Evolutionary conservation across 2,113 vertebrate genomes (phyloP).

Genomic region (Sylvia atricapilla): DNA sequence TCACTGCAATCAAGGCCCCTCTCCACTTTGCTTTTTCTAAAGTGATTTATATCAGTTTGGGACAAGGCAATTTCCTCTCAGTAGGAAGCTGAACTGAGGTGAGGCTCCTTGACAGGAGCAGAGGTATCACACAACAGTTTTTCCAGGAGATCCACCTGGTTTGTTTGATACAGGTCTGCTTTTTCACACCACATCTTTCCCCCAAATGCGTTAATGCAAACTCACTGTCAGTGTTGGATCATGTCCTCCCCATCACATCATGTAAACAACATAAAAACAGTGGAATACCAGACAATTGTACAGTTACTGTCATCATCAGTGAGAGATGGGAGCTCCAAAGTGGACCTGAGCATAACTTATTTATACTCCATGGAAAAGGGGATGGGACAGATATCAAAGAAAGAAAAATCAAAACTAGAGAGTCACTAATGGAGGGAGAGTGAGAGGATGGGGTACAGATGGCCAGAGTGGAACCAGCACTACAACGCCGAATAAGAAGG

Average conservation of each 20-base stretch:
- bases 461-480: background rate
- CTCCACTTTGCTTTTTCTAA: background rate
- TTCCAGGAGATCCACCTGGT: background rate
- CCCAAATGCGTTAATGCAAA: background rate
- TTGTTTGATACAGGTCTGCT: background rate
- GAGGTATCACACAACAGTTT: background rate
- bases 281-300: background rate
- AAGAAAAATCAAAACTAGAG: background rate
- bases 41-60: constrained; percentile 15
- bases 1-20: background rate
- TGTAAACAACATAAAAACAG: background rate
- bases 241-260: background rate
- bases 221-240: background rate
- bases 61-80: background rate
- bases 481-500: background rate
- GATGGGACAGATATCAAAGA: background rate
- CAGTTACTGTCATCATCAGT: background rate
- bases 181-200: background rate
- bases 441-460: background rate
- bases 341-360: background rate
- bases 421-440: background rate
- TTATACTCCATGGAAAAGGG: background rate
- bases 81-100: background rate
- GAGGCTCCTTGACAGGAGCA: background rate
- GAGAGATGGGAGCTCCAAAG: background rate